Base-by-base conservation (phyloP, 2,888 invertebrate genomes). In the Aphidius colemani region DNA sequence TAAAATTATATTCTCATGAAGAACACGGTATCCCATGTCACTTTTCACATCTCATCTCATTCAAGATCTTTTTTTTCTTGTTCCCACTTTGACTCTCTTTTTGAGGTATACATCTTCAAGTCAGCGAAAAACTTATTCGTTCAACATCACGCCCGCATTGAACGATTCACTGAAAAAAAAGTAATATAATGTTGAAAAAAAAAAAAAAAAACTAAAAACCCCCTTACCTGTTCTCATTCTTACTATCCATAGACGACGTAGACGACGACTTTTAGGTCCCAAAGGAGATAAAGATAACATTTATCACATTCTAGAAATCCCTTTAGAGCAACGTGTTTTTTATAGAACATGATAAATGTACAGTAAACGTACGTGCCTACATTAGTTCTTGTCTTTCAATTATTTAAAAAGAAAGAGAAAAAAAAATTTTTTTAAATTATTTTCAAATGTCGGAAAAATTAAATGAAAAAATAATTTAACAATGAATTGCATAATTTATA, bases 71-170 rank as follows among this genome's bases (percentile, higher is more conserved):
- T 60, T 44, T 60, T 51, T 57, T 43, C 2, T 18, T 18, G n/a
- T 46, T 53, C 41, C 13, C 13, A 18, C 13, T 18, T 18, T 18
- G 13, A 18, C 13, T 18, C 13, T 18, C n/a, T 18, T 18, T 18
- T 18, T 2, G 2, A 39, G 9, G n/a, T 8, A n/a, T n/a, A 57
- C 56, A 56, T 13, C 64, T 30, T 43, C 39, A 40, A 64, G 59
- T 64, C 64, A 64, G 60, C 64, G 61, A 62, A 66, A 62, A 66
- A 66, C 57, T 64, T 57, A 55, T 59, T 61, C 55, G 43, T 51
- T 66, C 61, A 59, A 59, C 63, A 63, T 66, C 46, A 61, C 61
- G 40, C 59, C 59, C 61, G 61, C 59, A 62, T 64, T 30, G 61
- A 56, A 57, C 61, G 59, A 53, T 50, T 49, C 49, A 57, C 43